Conservation (phyloP, 2,888 invertebrate species). For the Caenorhabditis sulstoni region DNA sequence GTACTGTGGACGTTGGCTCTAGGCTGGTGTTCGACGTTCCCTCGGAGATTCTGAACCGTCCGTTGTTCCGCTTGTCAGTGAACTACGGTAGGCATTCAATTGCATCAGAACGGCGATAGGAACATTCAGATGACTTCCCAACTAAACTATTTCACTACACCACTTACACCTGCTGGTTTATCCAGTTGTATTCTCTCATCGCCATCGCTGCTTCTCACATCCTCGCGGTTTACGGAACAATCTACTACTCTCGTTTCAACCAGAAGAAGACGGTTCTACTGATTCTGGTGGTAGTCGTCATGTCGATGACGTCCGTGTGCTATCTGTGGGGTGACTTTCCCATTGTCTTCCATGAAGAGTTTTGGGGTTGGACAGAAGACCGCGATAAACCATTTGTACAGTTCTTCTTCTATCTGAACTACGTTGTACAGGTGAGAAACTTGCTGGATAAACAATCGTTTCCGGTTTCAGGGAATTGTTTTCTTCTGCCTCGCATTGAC, state of each 20-base stretch:
- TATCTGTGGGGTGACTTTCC: constrained; percentile 50
- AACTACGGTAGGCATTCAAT: constrained; percentile 41
- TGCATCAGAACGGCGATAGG: background rate
- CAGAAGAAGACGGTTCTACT: constrained; percentile 30
- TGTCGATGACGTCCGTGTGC: constrained; percentile 50
- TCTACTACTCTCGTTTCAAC: constrained; percentile 43
- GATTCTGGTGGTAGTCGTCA: constrained; percentile 20
- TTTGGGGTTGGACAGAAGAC: constrained; percentile 60
- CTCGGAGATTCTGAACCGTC: constrained; percentile 51
- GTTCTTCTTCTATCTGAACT: constrained; percentile 57
- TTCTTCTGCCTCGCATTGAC: constrained; percentile 48
- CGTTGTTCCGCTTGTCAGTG: constrained; percentile 42
- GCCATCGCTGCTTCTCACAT: constrained; percentile 58
- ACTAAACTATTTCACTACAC: constrained; percentile 56
- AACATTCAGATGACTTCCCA: constrained; percentile 49
- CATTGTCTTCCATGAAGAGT: constrained; percentile 41
- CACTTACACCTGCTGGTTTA: constrained; percentile 58
- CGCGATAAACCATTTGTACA: constrained; percentile 29
- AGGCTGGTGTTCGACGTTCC: constrained; percentile 57
- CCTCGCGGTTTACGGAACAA: constrained; percentile 45
- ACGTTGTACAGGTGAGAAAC: constrained; percentile 60
- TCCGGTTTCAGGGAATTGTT: constrained; percentile 45
- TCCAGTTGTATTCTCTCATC: constrained; percentile 53
- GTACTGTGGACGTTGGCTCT: constrained; percentile 55
- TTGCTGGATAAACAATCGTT: background rate